Evolutionary conservation across 2,113 vertebrate genomes (phyloP).

Genomic region (Ibidorhyncha struthersii): DNA sequence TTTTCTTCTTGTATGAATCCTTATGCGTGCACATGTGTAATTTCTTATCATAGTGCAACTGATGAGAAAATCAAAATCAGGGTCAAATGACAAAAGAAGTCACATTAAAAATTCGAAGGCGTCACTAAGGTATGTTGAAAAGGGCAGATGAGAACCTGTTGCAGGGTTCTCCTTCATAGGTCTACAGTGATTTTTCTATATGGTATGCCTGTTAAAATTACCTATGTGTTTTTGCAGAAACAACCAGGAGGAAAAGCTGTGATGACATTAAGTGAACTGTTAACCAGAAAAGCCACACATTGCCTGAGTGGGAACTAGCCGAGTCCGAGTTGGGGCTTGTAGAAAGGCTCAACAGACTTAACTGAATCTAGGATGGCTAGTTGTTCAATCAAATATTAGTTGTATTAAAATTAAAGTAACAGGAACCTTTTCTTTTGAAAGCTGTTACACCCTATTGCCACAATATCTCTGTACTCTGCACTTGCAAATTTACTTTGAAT

Average conservation of each 20-base stretch:
- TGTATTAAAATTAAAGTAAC: background rate
- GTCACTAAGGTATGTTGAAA: background rate
- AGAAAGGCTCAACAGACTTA: slow-evolving; percentile 4
- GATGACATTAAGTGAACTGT: background rate
- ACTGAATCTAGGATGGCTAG: background rate
- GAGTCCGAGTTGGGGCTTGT: background rate
- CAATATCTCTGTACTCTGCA: background rate
- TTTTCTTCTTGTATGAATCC: background rate
- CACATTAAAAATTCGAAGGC: background rate
- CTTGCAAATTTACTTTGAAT: background rate
- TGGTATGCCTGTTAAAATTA: background rate
- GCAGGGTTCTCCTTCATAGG: background rate
- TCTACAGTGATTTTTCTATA: background rate
- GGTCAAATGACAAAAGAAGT: background rate
- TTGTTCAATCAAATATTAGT: background rate
- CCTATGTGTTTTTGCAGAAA: background rate
- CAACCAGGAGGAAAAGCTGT: background rate
- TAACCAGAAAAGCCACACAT: background rate
- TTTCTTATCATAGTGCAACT: background rate
- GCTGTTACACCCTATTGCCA: background rate
- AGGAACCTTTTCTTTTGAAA: background rate
- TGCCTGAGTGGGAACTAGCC: background rate
- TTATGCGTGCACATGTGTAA: background rate
- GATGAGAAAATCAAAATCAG: background rate
- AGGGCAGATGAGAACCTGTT: background rate